phyloP scores from a whole-genome alignment of 2,888 invertebrate species.

The Teinopalpus imperialis region DNA sequence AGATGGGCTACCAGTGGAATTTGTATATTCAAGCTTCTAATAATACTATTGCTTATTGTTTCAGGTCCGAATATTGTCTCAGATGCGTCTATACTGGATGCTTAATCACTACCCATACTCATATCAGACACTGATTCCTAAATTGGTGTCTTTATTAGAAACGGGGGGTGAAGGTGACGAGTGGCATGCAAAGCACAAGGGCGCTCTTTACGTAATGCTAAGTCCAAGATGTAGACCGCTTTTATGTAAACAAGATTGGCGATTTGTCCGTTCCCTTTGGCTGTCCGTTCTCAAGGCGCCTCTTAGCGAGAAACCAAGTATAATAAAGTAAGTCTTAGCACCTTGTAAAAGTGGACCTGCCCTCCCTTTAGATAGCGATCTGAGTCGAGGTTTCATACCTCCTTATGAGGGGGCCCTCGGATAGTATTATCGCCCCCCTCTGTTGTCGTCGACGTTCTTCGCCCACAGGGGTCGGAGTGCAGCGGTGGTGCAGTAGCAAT shows the following conservation, averaged over 20 bases:
- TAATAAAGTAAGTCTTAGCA: constrained; percentile 78
- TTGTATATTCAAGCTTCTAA: no score
- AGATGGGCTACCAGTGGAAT: no score
- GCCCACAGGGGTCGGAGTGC: no score
- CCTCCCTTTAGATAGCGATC: no score
- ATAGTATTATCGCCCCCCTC: no score
- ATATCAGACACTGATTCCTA: constrained; percentile 84
- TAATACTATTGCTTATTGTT: no score
- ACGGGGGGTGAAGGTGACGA: constrained; percentile 72
- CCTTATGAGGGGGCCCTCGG: no score
- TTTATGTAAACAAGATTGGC: constrained; percentile 89
- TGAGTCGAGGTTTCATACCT: no score
- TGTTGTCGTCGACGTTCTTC: no score
- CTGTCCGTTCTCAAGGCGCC: constrained; percentile 88
- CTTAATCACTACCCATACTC: constrained; percentile 86
- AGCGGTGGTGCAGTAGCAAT: no score
- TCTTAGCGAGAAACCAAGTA: constrained; percentile 92
- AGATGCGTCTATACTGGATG: constrained; percentile 83
- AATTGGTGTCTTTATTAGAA: constrained; percentile 82
- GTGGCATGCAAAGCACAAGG: constrained; percentile 77
- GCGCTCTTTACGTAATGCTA: constrained; percentile 88
- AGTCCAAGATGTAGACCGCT: constrained; percentile 85
- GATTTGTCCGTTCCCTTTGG: constrained; percentile 87
- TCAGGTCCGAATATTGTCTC: constrained; percentile 84
- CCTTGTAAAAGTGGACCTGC: no score